Evolutionary conservation across 1,140 invertebrate species (phyloP), one percentile per base, ranked within the genome.

Genomic region (Leptonema lineaticorne): DNA sequence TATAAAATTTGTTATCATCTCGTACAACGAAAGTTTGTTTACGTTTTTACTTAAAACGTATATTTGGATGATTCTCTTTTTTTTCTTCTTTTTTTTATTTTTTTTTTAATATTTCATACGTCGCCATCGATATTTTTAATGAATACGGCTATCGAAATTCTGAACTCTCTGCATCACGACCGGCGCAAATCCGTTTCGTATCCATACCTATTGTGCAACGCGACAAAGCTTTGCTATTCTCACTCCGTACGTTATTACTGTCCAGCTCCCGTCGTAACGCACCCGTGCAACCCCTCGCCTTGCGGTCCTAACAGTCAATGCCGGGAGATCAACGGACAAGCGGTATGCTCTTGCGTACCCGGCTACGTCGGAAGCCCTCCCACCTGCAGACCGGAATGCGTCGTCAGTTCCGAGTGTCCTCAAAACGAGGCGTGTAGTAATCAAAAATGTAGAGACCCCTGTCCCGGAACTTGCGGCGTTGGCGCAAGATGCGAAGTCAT

Each of bases 361-460:
- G 87, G 90, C 46, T 92, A 89, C 74, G 85, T 89, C 68, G 92
- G 92, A 64, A 90, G 90, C 79, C 91, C 92, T 14, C 91, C 89
- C 60, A 87, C 87, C 1, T 92, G 90, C 75, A 82, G 87, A 75
- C 87, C 88, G 1, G 88, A 89, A 76, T 90, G 88, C 76, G 79
- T 86, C 16, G 75, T 87, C 1, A 88, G 87, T 75, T 84, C 84
- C 1, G 89, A 92, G 74, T 92, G 90, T 75, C 78, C 86, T n/a
- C 81, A 87, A 2, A 82, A 85, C 70, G 83, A 85, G 77, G 88
- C 90, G 24, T 93, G 91, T 75, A 85, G 87, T 67, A 89, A 88
- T 75, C 84, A 85, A 69, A 90, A 89, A 78, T 92, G 90, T 74
- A 82, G 86, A 65, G 86, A 92, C 77, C 89, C 90, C n/a, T 92